phyloP scores from a whole-genome alignment of 2,888 invertebrate genomes.

The Bembecia ichneumoniformis region DNA sequence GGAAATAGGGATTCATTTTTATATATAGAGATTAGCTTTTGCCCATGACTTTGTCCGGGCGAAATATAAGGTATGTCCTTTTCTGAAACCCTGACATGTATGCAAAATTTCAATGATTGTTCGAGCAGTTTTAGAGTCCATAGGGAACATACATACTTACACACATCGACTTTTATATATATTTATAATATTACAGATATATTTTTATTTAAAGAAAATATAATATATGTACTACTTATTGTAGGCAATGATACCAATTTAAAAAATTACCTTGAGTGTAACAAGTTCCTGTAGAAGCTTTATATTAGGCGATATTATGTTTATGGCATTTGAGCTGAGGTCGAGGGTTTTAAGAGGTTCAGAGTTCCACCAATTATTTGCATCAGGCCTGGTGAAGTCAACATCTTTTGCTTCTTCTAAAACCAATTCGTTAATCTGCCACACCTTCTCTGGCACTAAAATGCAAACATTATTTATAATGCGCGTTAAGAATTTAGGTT shows the following conservation, averaged over 20 bases:
- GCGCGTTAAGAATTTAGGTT: too few species aligned
- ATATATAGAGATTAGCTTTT: too few species aligned
- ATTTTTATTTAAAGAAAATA: too few species aligned
- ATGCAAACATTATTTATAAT: constrained; percentile 3
- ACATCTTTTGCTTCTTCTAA: constrained; percentile 74
- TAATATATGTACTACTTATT: not conserved
- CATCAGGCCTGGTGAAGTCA: constrained; percentile 70
- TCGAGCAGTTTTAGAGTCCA: too few species aligned
- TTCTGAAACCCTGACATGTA: too few species aligned
- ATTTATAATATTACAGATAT: too few species aligned
- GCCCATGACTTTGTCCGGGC: too few species aligned
- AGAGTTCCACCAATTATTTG: constrained; percentile 87
- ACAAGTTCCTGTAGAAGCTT: constrained; percentile 77
- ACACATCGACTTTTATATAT: too few species aligned
- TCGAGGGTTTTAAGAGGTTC: constrained; percentile 84
- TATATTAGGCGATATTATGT: constrained; percentile 75
- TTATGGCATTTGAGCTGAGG: constrained; percentile 81
- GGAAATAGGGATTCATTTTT: too few species aligned
- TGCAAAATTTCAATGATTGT: too few species aligned
- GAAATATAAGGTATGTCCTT: too few species aligned
- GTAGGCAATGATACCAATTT: not conserved
- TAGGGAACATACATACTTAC: too few species aligned
- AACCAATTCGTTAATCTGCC: constrained; percentile 79
- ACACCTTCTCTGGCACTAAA: constrained; percentile 81
- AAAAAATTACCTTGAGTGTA: constrained; percentile 76